Evolutionary conservation across 2,113 vertebrate genomes (phyloP), one percentile per base, ranked within the genome.

Genomic region (Semnornis frantzii): DNA sequence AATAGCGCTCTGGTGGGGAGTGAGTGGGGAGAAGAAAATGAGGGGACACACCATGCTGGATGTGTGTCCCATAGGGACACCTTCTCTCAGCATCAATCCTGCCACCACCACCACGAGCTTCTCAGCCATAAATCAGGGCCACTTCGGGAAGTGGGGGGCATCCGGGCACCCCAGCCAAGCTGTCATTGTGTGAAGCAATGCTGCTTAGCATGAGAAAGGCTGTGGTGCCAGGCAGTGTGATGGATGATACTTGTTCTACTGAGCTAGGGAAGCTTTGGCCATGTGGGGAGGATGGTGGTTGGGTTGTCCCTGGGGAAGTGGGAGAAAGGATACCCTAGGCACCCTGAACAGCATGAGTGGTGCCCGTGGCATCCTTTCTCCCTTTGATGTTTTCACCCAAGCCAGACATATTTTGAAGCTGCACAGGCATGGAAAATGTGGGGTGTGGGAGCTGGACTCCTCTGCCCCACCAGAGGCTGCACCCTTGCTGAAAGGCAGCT

Each of bases 171-270:
- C 92, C 48, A 73, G 93, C 94, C 93, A 96, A 96, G 87, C 63
- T 77, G 87, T 73, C 93, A 92, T 97, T 97, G 92, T 97, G 90
- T 39, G 5, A 80, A 72, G 86, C 81, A 0, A 59, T 90, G 70
- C 94, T 94, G 87, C 89, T 97, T 97, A 95, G 95, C 97, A 97
- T 96, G 91, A 97, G 90, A 97, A 97, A 97, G 89, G 60, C 90
- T 81, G 58, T 1, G 4, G 85, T 97, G 96, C 94, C 95, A 94
- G 65, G 80, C 91, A 1, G 48, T 0, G 74, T 97, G 96, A 96
- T 96, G 91, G 92, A 97, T 96, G 87, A 88, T 94, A 68, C 91
- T 78, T 17, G 31, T 46, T 86, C 82, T 84, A 59, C 89, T 78
- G 87, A 84, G 34, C 52, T 82, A 78, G 87, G 75, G 85, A 91